Evolutionary conservation across 2,888 invertebrate species (phyloP).

Genomic region (Aromia moschata): DNA sequence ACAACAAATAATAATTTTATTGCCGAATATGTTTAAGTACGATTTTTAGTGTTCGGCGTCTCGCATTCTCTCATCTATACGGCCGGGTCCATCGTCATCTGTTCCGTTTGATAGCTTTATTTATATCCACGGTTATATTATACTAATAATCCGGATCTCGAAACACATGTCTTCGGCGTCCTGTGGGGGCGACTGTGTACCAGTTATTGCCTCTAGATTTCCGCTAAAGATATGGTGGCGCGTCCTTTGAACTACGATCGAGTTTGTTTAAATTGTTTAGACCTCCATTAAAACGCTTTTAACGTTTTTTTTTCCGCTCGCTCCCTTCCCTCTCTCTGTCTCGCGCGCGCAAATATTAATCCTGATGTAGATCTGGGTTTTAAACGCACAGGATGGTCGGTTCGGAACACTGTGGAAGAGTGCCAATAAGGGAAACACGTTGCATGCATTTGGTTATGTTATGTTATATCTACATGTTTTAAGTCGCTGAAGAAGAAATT

Average conservation of each 20-base stretch:
- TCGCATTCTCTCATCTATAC: slow-evolving; percentile 24
- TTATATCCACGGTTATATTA: slow-evolving; percentile 47
- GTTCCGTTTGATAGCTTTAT: slow-evolving; percentile 44
- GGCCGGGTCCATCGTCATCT: slow-evolving; percentile 39
- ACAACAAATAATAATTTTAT: slow-evolving; percentile 50
- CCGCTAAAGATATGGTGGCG: slow-evolving; percentile 53
- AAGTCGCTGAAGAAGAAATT: too few relatives aligned
- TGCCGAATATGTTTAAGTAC: slow-evolving; percentile 40
- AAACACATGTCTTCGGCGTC: slow-evolving; percentile 48
- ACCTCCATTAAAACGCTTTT: slow-evolving; percentile 39
- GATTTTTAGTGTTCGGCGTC: slow-evolving; percentile 27
- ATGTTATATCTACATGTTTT: too few relatives aligned
- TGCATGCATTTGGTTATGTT: too few relatives aligned
- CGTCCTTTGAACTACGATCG: slow-evolving; percentile 50
- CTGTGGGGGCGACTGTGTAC: slow-evolving; percentile 47
- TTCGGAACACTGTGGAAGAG: too few relatives aligned
- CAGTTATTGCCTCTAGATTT: slow-evolving; percentile 49
- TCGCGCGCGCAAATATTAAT: slow-evolving; percentile 20
- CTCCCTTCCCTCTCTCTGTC: neutral
- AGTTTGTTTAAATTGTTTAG: slow-evolving; percentile 40
- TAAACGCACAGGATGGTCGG: too few relatives aligned
- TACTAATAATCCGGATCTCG: slow-evolving; percentile 54
- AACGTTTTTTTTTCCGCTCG: slow-evolving; percentile 8
- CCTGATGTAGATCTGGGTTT: slow-evolving; percentile 14
- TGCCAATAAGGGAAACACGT: too few relatives aligned